Evolutionary conservation across 2,888 invertebrate species (phyloP), one percentile per base, ranked within the genome.

Genomic region (Barypeithes pellucidus): DNA sequence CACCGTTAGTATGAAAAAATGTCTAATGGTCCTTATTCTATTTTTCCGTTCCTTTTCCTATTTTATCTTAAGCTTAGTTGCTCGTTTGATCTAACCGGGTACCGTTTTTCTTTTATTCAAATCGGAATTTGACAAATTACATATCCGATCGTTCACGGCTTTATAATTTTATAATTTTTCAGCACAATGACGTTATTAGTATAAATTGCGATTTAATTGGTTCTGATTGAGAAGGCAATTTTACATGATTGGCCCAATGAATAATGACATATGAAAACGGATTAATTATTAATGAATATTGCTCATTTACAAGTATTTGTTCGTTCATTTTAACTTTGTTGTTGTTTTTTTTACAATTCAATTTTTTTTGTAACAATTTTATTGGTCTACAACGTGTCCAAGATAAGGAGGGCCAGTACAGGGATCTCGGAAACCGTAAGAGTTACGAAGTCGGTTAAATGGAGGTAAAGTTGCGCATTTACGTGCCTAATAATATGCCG

Each of bases 121-220:
- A 57, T 18, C 33, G 16, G 14, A 33, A 16, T 18, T 57, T 57
- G 54, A 57, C 24, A 33, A 57, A 57, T 57, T 57, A 33, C 12
- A 7, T 12, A 24, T 8, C 9, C 9, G 41, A 41, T 41, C 41
- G 12, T 14, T 43, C 14, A 16, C 7, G 43, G 16, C 14, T 11
- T 33, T 14, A 33, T 11, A 33, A 57, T 16, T 33, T 33, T 57
- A 57, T 29, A 29, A 57, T 33, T 29, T 57, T 57, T 16, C 3
- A 33, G 16, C 16, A 57, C 54, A 57, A 57, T 57, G 18, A n/a
- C 54, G 12, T 57, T 57, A 66, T 66, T 66, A 66, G 50, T 52
- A 52, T 54, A 66, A 66, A 66, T 66, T 47, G 39, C 36, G 33
- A 29, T 54, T 39, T 66, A 66, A 66, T 66, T 66, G 39, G 20